Conservation (phyloP, 2,888 invertebrate genomes). For the Lissonota sp. region DNA sequence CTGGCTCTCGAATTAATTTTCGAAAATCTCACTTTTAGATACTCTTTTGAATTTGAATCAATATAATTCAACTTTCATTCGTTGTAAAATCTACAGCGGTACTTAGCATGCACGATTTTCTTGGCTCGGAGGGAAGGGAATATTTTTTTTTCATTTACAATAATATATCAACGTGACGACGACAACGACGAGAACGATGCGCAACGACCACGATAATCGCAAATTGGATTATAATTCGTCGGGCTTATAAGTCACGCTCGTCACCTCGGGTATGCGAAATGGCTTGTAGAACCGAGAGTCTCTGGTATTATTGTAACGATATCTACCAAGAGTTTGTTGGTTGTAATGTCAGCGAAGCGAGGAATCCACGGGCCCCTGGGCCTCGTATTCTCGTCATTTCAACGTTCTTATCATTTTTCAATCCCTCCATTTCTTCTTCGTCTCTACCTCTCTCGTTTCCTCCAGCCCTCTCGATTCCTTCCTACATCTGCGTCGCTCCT, state of each 20-base stretch:
- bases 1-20: too few species aligned
- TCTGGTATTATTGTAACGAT: too few species aligned
- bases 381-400: constrained; percentile 36
- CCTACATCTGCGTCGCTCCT: constrained; percentile 37
- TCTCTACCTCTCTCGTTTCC: constrained; percentile 34
- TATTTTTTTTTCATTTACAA: constrained; percentile 30
- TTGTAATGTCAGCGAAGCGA: constrained; percentile 50
- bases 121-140: not conserved
- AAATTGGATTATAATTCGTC: constrained; percentile 83
- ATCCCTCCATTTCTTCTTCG: constrained; percentile 35
- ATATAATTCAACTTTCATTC: not conserved
- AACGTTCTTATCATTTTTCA: constrained; percentile 52
- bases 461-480: constrained; percentile 51
- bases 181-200: constrained; percentile 57
- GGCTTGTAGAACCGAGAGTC: constrained; percentile 17
- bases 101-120: constrained; percentile 48
- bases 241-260: constrained; percentile 82
- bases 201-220: constrained; percentile 78
- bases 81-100: constrained; percentile 20
- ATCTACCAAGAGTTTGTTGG: constrained; percentile 6
- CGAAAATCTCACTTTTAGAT: too few species aligned
- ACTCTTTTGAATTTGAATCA: too few species aligned
- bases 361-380: constrained; percentile 43
- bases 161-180: constrained; percentile 43
- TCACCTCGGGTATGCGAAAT: constrained; percentile 77